Evolutionary conservation across 1,140 invertebrate species (phyloP).

Genomic region (Octopus bimaculoides): DNA sequence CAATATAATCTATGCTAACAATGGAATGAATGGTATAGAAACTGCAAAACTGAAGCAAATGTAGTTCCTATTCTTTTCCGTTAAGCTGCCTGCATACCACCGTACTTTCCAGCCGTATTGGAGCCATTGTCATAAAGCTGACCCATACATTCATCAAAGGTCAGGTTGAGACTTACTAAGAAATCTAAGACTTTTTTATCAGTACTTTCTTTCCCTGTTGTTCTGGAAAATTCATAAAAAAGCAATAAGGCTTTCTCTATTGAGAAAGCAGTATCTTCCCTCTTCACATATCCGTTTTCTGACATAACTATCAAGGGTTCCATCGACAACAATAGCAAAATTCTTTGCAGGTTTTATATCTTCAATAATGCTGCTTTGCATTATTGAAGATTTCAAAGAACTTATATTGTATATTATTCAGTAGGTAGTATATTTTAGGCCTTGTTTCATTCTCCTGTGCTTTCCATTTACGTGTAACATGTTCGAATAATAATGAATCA

Average conservation of each 20-base stretch:
- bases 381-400: not conserved
- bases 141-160: not conserved
- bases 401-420: slow-evolving; percentile 2
- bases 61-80: slow-evolving; percentile 4
- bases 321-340: slow-evolving; percentile 5
- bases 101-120: slow-evolving; percentile 3
- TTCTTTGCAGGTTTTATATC: not conserved
- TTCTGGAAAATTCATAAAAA: slow-evolving; percentile 5
- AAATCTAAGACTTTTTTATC: slow-evolving; percentile 1
- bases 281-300: not conserved
- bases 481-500: slow-evolving; percentile 2
- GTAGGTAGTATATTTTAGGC: not conserved
- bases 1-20: not conserved
- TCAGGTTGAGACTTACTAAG: not conserved
- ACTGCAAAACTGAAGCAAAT: not conserved
- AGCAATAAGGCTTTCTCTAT: not conserved
- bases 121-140: not conserved
- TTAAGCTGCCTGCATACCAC: not conserved
- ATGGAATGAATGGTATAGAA: not conserved
- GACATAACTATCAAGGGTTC: not conserved
- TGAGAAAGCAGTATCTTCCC: slow-evolving; percentile 1
- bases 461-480: not conserved
- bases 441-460: slow-evolving; percentile 3
- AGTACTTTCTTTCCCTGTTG: not conserved
- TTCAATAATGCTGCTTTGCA: not conserved